A percentile compares a stretch with the other conserved stretches of the same genome.
Evolutionary conservation across 2,797 vertebrate species (phyloP).

Genomic region (Cryptoprocta ferox): DNA sequence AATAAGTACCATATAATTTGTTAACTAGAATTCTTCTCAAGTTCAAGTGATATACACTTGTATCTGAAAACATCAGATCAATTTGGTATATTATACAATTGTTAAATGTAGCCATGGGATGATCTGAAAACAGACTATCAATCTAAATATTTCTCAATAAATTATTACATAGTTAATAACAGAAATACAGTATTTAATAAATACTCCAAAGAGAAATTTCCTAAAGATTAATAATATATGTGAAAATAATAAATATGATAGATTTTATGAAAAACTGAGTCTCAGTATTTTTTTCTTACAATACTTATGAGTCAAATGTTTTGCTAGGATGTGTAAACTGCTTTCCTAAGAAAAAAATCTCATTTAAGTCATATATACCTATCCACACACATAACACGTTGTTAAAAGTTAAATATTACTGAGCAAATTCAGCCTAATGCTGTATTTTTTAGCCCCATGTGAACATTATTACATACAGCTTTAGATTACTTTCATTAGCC

Average conservation of each 20-base stretch:
- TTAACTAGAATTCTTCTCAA: no score
- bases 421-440: not conserved
- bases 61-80: no score
- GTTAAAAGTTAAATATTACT: not conserved
- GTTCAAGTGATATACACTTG: no score
- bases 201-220: not conserved
- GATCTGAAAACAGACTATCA: not conserved
- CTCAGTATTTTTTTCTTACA: not conserved
- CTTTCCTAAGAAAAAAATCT: not conserved
- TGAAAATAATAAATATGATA: not conserved
- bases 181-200: not conserved
- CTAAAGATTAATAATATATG: not conserved
- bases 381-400: not conserved
- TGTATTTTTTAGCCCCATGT: not conserved
- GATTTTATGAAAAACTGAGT: not conserved
- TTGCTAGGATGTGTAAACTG: not conserved
- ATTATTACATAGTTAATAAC: not conserved
- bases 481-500: not conserved
- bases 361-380: not conserved
- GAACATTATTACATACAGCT: not conserved
- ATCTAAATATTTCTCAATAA: not conserved
- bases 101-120: not conserved
- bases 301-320: not conserved
- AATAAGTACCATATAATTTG: no score
- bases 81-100: not conserved